These are phyloP conservation scores for Argyresthia goedartella DNA, from an alignment of 2,888 invertebrate species.

Conservation along the genomic window DNA sequence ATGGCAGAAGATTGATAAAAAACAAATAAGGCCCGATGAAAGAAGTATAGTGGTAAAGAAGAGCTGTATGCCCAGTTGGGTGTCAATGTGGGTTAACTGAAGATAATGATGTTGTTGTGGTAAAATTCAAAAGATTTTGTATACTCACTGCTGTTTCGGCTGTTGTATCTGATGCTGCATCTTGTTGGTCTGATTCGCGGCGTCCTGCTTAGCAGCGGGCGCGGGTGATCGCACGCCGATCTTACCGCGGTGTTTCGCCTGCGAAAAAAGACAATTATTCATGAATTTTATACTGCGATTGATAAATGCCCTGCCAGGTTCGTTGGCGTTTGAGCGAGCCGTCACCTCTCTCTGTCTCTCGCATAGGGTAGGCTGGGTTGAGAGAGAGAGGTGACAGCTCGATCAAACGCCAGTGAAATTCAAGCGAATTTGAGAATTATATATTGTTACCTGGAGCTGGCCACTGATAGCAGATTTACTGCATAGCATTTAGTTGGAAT, in stretches of 20 bases:
- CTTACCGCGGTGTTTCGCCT: conserved; percentile 80
- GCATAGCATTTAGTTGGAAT: too few relatives aligned
- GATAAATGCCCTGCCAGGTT: not conserved
- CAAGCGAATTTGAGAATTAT: too few relatives aligned
- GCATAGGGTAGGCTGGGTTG: not conserved
- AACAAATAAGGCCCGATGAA: too few relatives aligned
- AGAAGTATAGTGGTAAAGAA: too few relatives aligned
- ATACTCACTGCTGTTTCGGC: conserved; percentile 27
- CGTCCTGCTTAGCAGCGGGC: conserved; percentile 77
- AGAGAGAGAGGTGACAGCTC: not conserved
- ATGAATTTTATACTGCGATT: not conserved
- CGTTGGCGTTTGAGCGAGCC: too few relatives aligned
- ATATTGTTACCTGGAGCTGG: too few relatives aligned
- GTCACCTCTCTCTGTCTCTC: not conserved
- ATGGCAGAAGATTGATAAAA: too few relatives aligned
- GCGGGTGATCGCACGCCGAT: conserved; percentile 75
- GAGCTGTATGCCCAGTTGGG: too few relatives aligned
- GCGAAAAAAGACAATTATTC: conserved; percentile 19
- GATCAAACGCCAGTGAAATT: conserved; percentile 12
- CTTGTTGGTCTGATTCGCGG: conserved; percentile 78
- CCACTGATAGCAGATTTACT: too few relatives aligned
- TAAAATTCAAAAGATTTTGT: not conserved
- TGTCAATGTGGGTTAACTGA: too few relatives aligned
- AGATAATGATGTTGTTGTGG: too few relatives aligned
- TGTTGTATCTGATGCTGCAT: conserved; percentile 61